Percentiles rank a stretch among this genome's conserved stretches.
Conservation (phyloP, 2,888 invertebrate genomes). For the Dastarcus helophoroides region DNA sequence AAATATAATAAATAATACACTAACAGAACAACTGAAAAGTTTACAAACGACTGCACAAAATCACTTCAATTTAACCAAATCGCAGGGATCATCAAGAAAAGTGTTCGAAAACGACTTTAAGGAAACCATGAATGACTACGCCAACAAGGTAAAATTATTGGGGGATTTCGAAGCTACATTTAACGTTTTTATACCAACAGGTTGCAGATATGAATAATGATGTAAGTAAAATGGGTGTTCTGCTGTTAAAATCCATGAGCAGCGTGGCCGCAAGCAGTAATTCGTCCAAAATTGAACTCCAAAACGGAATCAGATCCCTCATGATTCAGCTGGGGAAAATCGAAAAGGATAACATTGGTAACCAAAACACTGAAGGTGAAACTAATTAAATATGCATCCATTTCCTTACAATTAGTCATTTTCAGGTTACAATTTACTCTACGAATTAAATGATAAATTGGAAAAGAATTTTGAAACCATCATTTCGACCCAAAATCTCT, state of each 20-base stretch:
- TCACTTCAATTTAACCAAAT: slow-evolving; percentile 10
- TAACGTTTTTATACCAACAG: slow-evolving; percentile 29
- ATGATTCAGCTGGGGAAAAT: slow-evolving; percentile 29
- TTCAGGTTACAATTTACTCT: too few species aligned
- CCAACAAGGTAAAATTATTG: slow-evolving; percentile 24
- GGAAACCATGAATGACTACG: slow-evolving; percentile 28
- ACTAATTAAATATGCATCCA: background rate
- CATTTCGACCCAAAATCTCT: slow-evolving; percentile 48
- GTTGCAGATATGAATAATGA: slow-evolving; percentile 53
- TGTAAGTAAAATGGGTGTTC: slow-evolving; percentile 44
- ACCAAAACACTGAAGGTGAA: background rate
- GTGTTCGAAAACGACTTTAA: slow-evolving; percentile 19
- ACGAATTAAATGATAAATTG: slow-evolving; percentile 29
- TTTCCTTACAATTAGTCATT: background rate
- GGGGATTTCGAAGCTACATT: background rate
- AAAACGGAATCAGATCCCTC: slow-evolving; percentile 28
- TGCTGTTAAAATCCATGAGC: slow-evolving; percentile 29
- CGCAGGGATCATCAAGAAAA: slow-evolving; percentile 10
- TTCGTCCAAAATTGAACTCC: slow-evolving; percentile 27
- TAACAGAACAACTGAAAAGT: background rate
- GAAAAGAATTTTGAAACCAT: slow-evolving; percentile 46
- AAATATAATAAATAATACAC: too few species aligned
- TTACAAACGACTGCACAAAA: too few species aligned
- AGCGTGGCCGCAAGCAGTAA: slow-evolving; percentile 19
- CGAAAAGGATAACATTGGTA: too few species aligned